Evolutionary conservation across 2,888 invertebrate species (phyloP), one percentile per base, ranked within the genome.

Genomic region (Dasypogon diadema): DNA sequence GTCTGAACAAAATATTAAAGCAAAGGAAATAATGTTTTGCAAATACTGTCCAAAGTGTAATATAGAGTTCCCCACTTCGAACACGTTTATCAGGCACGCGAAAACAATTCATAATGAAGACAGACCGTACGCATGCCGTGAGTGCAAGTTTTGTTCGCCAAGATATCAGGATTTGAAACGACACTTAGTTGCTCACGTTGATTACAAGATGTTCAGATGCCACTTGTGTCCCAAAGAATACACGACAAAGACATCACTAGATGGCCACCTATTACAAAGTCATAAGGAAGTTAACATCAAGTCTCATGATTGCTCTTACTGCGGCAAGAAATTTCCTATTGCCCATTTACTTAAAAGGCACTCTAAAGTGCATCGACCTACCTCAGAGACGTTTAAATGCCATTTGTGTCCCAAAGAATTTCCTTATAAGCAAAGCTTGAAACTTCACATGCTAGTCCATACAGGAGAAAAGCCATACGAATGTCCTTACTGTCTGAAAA

Each of bases 391-490:
- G n/a, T 63, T 42, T 21, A 63, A 63, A 22, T 63, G 63, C 42
- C 21, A 22, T 42, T 21, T 63, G 34, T 77, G 77, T 56, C 16
- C 30, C 2, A 77, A 75, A 34, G 65, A 55, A 10, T 30, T 30
- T 30, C 30, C 30, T 3, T 30, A 30, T 30, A 30, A 30, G 30
- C 30, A 30, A 30, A 30, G 30, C 30, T 77, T 77, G 2, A 48
- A 73, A 24, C 14, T 48, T 4, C 77, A 75, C 42, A 22, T 37
- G 16, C 56, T 63, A 18, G 10, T 24, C 18, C 77, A 77, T n/a
- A 60, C 75, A 5, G 51, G 68, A 8, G 77, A 77, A 10, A 63
- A 68, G 54, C 74, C 70, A 34, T 12, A 18, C 4, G 74, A 75
- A 12, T 77, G 77, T 16, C 24, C 75, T 22, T 4, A 75, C 68